Conservation (phyloP, 2,113 vertebrate species). For the Pseudorhombus dupliciocellatus region DNA sequence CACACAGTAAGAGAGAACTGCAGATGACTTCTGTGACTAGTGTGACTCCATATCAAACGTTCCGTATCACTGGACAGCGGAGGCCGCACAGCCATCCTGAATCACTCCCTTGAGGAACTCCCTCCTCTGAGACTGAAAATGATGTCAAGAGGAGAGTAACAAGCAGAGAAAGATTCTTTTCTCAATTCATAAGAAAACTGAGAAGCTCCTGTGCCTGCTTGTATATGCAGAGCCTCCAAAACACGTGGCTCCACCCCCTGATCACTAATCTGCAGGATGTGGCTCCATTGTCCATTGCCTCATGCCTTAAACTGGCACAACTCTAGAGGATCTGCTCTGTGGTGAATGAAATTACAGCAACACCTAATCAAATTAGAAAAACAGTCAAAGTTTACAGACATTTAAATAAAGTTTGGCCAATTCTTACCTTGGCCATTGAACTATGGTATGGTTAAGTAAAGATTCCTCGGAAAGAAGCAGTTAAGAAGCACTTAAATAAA, state of each 20-base stretch:
- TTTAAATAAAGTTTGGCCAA: conserved; percentile 3
- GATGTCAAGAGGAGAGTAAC: not conserved
- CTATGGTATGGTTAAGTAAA: conserved; percentile 16
- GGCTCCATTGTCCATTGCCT: too few species aligned
- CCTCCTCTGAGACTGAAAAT: not conserved
- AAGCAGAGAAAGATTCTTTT: not conserved
- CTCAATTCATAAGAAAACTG: conserved; percentile 2
- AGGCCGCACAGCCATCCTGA: conserved; percentile 24
- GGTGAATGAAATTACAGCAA: not conserved
- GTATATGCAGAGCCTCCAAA: too few species aligned
- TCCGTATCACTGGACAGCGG: not conserved
- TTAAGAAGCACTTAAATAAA: not conserved
- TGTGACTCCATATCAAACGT: not conserved
- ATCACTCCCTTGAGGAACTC: not conserved
- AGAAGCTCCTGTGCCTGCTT: conserved; percentile 11
- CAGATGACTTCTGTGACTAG: conserved; percentile 1
- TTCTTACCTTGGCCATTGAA: conserved; percentile 1
- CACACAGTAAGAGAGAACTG: conserved; percentile 20
- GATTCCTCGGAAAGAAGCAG: conserved; percentile 17
- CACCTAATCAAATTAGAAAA: too few species aligned
- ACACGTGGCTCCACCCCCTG: too few species aligned
- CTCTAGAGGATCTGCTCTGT: too few species aligned
- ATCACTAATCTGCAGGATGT: too few species aligned
- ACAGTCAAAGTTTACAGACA: not conserved
- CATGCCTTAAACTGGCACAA: too few species aligned